Base-by-base conservation (phyloP, 2,113 vertebrate species). In the Charina bottae region DNA sequence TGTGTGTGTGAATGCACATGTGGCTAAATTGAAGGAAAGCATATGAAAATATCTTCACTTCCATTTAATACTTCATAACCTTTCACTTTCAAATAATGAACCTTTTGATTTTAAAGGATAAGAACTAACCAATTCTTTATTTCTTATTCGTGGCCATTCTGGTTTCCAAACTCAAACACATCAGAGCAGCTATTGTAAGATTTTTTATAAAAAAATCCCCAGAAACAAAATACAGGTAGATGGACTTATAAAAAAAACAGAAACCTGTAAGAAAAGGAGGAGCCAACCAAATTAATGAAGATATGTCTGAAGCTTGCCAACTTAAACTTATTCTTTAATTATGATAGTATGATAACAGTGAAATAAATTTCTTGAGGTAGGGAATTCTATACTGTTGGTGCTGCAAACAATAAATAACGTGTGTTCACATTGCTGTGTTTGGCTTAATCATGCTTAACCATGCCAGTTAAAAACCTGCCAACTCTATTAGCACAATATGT, bases 171-270 rank as follows among this genome's bases (percentile, higher is more conserved):
- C 88, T 59, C 17, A 64, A 88, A 49, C 23, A 17, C 42, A 53
- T 49, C 59, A 64, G 64, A 58, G 60, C 42, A 64, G 6, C 23
- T 88, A 59, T 60, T 0, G 6, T 4, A 42, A 3, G 64, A n/a
- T 33, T 42, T 53, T 5, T 49, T 11, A 5, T 19, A 85, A 54
- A 24, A 53, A 24, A 26, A 54, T 28, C 0, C 10, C n/a, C n/a
- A n/a, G n/a, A n/a, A n/a, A n/a, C n/a, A n/a, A n/a, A 89, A 53
- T 89, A 60, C 46, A 89, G 68, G 85, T 55, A 87, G 59, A 54
- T 53, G 19, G 37, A n/a, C 28, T 89, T 64, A 46, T 37, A 9
- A 46, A 62, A 8, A 8, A 28, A 33, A 46, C 11, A 46, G 37
- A 55, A 64, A 59, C 33, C 23, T 49, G 10, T 54, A 6, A 87